A percentile compares a stretch with the other conserved stretches of the same genome.
These are phyloP conservation scores for Ooceraea biroi DNA, from an alignment of 1,140 invertebrate genomes.

Conservation along the genomic window DNA sequence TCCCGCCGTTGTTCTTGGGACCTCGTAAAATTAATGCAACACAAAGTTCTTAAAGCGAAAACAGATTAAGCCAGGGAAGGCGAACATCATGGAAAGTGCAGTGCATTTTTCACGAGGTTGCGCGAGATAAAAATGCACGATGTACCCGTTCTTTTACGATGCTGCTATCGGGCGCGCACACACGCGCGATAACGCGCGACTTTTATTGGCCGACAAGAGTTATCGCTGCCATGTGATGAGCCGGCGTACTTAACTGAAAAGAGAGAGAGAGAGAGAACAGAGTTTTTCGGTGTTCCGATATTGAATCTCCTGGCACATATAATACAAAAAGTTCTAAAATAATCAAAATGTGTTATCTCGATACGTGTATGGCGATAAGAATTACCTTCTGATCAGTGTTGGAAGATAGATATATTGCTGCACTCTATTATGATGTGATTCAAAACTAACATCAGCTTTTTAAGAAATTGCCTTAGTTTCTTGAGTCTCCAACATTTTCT, in stretches of 20 bases:
- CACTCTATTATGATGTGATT: not conserved
- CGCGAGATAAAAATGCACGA: slow-evolving; percentile 46
- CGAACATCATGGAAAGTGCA: not conserved
- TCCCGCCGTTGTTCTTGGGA: not conserved
- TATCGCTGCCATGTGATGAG: slow-evolving; percentile 30
- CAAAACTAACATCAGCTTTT: not conserved
- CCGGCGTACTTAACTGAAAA: not conserved
- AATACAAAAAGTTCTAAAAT: not conserved
- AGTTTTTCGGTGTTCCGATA: slow-evolving; percentile 18
- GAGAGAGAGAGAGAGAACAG: not conserved
- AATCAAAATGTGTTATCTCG: not conserved
- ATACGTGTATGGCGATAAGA: not conserved
- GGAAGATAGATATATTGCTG: not conserved
- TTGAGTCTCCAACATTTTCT: not conserved
- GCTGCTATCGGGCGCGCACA: slow-evolving; percentile 19
- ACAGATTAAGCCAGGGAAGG: not conserved
- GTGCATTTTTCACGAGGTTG: slow-evolving; percentile 6
- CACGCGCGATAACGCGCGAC: slow-evolving; percentile 46
- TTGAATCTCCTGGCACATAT: not conserved
- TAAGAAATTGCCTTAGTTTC: not conserved
- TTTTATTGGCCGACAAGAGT: slow-evolving; percentile 34
- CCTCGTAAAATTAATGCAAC: slow-evolving; percentile 16
- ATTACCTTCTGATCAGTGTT: not conserved
- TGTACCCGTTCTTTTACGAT: slow-evolving; percentile 28
- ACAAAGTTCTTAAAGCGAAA: not conserved